Percentiles rank a stretch among this genome's conserved stretches.
These are phyloP conservation scores for Pseudochirops cupreus DNA, from an alignment of 2,797 vertebrate genomes.

Conservation along the genomic window DNA sequence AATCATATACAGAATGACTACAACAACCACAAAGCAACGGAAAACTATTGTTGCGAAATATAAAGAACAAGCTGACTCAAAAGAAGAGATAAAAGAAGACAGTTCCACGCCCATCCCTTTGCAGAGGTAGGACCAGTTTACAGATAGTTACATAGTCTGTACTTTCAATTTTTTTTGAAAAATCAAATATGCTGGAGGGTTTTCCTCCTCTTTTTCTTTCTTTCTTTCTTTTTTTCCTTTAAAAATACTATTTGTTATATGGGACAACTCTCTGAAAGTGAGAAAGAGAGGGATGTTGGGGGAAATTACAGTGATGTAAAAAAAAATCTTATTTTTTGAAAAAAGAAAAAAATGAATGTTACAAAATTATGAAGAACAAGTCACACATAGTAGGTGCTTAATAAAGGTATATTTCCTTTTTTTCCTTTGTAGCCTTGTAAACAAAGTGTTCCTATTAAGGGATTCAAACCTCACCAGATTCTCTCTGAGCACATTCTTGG, in stretches of 20 bases:
- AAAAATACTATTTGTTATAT: not conserved
- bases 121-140: not conserved
- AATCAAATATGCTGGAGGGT: not conserved
- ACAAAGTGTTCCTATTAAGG: not conserved
- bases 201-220: not conserved
- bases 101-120: not conserved
- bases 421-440: not conserved
- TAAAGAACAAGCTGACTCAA: not conserved
- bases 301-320: not conserved
- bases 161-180: not conserved
- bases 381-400: not conserved
- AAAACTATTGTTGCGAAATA: not conserved
- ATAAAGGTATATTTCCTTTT: not conserved
- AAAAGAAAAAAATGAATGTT: not conserved
- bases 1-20: not conserved
- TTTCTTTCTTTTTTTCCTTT: not conserved
- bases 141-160: not conserved
- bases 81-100: not conserved
- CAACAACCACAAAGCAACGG: not conserved
- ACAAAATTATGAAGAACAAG: not conserved
- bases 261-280: not conserved
- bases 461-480: not conserved
- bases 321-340: not conserved
- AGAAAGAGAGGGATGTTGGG: not conserved
- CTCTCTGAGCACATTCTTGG: not conserved